Evolutionary conservation across 2,797 vertebrate species (phyloP).

Genomic region (Alectoris magna): DNA sequence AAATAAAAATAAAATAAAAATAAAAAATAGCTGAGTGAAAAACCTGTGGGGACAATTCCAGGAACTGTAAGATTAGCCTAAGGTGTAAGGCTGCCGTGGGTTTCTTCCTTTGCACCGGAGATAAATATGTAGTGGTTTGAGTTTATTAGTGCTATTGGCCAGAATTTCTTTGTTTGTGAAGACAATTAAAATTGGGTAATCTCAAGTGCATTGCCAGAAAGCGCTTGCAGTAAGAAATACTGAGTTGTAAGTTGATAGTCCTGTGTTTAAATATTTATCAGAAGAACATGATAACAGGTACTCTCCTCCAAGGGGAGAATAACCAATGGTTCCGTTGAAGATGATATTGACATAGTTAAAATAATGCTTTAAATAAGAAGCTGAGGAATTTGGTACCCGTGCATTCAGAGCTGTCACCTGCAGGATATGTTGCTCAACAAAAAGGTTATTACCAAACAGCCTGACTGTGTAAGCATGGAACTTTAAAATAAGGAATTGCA

Average conservation of each 20-base stretch:
- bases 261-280: background rate
- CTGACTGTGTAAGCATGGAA: background rate
- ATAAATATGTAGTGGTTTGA: background rate
- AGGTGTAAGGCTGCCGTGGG: background rate
- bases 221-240: background rate
- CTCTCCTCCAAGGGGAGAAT: background rate
- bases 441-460: background rate
- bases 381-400: background rate
- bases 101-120: background rate
- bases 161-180: background rate
- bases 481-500: background rate
- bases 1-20: background rate
- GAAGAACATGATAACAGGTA: background rate
- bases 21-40: background rate
- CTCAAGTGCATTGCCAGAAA: fast-evolving
- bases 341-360: background rate
- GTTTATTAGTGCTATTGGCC: background rate
- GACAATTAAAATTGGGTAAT: background rate
- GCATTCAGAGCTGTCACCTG: background rate
- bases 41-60: background rate
- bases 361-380: background rate
- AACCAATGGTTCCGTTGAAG: background rate
- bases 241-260: background rate
- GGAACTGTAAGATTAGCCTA: background rate
- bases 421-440: background rate